Evolutionary conservation across 2,888 invertebrate genomes (phyloP).

Genomic region (Monochamus alternatus): DNA sequence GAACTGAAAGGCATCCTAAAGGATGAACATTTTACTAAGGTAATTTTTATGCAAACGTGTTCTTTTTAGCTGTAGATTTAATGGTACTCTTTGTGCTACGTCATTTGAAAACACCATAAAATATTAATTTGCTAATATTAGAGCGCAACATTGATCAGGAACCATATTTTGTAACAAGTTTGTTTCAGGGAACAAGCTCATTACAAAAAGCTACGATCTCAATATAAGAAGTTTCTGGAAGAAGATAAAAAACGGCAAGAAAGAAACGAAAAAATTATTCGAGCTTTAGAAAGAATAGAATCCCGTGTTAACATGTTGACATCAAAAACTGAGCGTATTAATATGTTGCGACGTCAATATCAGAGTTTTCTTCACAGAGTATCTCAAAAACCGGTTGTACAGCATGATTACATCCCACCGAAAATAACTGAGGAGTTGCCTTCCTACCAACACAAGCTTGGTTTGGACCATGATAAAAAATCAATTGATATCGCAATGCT

Average conservation of each 20-base stretch:
- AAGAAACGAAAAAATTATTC: conserved; percentile 75
- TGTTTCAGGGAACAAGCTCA: conserved; percentile 65
- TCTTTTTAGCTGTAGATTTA: too few species aligned
- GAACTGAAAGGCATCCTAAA: too few species aligned
- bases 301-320: conserved; percentile 74
- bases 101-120: too few species aligned
- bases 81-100: too few species aligned
- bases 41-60: too few species aligned
- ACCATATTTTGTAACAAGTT: neutral
- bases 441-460: neutral
- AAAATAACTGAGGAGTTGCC: conserved; percentile 16
- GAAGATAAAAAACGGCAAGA: conserved; percentile 75
- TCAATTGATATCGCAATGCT: conserved; percentile 27
- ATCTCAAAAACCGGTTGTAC: conserved; percentile 2
- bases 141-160: too few species aligned
- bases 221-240: conserved; percentile 74
- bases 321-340: conserved; percentile 76
- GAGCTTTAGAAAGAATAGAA: conserved; percentile 75
- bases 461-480: neutral
- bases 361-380: conserved; percentile 59
- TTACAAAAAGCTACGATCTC: conserved; percentile 67
- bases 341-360: conserved; percentile 70
- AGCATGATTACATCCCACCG: conserved; percentile 1
- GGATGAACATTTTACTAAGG: too few species aligned
- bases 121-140: too few species aligned